phyloP scores from a whole-genome alignment of 1,140 invertebrate species.

The Eupristina koningsbergeri region DNA sequence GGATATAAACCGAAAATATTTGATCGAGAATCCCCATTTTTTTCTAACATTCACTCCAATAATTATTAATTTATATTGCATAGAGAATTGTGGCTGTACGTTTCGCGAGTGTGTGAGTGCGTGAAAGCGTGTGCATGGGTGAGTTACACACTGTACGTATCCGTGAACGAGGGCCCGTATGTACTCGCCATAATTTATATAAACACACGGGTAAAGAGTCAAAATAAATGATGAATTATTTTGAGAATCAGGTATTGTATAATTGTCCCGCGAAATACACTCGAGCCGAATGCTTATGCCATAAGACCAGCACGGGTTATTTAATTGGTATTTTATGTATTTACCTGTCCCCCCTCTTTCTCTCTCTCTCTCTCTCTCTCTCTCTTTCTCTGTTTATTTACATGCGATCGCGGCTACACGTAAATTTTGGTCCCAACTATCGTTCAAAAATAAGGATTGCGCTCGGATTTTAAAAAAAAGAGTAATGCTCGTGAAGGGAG shows the following conservation, averaged over 20 bases:
- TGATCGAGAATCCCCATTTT: too few species aligned
- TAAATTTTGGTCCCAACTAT: neutral
- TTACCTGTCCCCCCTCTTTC: neutral
- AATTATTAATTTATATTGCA: too few species aligned
- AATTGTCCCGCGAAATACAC: neutral
- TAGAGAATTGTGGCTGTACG: neutral
- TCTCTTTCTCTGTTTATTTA: neutral
- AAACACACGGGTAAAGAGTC: neutral
- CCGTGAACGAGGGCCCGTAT: too few species aligned
- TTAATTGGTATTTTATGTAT: neutral
- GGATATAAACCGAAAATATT: too few species aligned
- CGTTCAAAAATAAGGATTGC: neutral
- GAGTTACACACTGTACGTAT: too few species aligned
- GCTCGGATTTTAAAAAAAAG: neutral
- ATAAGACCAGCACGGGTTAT: neutral
- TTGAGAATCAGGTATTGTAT: neutral
- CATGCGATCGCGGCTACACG: neutral
- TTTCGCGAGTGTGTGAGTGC: neutral
- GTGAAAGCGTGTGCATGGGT: neutral
- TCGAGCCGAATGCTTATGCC: neutral
- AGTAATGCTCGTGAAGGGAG: neutral
- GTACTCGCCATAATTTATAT: neutral
- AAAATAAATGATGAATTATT: neutral
- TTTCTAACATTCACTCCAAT: neutral
- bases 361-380: slow-evolving; percentile 17